Percentiles rank a stretch among this genome's conserved stretches.
These are phyloP conservation scores for Cynoglossus semilaevis DNA, from an alignment of 2,113 vertebrate genomes.

Conservation along the genomic window DNA sequence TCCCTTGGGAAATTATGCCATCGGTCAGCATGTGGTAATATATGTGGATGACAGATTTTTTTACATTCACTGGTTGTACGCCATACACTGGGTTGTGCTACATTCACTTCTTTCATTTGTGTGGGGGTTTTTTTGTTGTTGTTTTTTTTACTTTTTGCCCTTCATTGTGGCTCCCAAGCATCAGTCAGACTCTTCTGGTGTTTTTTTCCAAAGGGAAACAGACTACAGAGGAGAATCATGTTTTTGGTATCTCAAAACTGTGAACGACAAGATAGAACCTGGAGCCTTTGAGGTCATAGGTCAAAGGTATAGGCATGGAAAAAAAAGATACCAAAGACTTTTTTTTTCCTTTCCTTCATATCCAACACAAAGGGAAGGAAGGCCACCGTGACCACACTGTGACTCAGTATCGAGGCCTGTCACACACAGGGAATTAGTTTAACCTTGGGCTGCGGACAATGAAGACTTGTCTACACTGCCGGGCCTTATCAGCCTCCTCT, in stretches of 20 bases:
- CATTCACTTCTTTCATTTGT: no score
- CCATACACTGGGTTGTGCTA: no score
- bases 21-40: no score
- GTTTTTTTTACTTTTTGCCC: no score
- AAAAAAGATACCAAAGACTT: background rate
- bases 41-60: no score
- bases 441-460: slow-evolving; percentile 69
- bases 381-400: slow-evolving; percentile 37
- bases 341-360: slow-evolving; percentile 15
- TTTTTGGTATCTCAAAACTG: background rate
- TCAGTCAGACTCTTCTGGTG: no score
- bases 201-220: no score
- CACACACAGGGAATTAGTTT: slow-evolving; percentile 65
- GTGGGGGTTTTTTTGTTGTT: no score
- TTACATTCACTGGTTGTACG: no score
- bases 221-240: no score
- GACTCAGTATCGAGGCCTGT: slow-evolving; percentile 57
- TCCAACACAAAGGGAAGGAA: slow-evolving; percentile 33
- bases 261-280: background rate
- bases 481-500: slow-evolving; percentile 51
- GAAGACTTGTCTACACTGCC: slow-evolving; percentile 58
- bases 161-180: no score
- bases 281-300: background rate
- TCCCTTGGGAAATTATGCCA: no score
- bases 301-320: background rate